These are phyloP conservation scores for Thelaira solivaga DNA, from an alignment of 2,888 invertebrate species.

Conservation along the genomic window DNA sequence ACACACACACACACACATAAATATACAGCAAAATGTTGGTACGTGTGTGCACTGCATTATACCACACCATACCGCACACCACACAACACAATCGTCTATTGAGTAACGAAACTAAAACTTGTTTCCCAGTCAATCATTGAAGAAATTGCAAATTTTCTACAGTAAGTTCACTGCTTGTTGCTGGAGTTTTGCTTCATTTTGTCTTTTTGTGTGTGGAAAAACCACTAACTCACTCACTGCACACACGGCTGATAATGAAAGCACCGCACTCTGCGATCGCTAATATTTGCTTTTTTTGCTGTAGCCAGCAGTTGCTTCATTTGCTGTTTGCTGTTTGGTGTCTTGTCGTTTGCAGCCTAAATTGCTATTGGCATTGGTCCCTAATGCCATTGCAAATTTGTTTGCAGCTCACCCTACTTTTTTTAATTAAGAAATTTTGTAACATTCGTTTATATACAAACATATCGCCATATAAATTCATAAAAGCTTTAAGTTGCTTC, in stretches of 20 bases:
- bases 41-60: background rate
- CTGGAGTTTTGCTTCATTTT: constrained; percentile 12
- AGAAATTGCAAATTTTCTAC: constrained; percentile 51
- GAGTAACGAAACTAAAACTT: constrained; percentile 55
- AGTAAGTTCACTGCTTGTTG: constrained; percentile 5
- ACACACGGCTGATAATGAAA: constrained; percentile 33
- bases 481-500: too few species aligned
- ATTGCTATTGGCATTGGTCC: constrained; percentile 54
- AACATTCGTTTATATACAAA: background rate
- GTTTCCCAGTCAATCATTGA: constrained; percentile 52
- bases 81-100: constrained; percentile 39
- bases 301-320: background rate
- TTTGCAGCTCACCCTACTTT: constrained; percentile 26
- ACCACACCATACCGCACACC: background rate
- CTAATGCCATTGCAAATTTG: constrained; percentile 41
- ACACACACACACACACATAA: background rate
- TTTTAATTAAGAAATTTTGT: background rate
- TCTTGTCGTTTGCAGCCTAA: constrained; percentile 24
- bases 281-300: constrained; percentile 20
- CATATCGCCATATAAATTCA: background rate
- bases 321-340: constrained; percentile 31
- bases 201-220: constrained; percentile 46
- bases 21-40: background rate
- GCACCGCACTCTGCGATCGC: constrained; percentile 17
- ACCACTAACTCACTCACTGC: constrained; percentile 59